These are phyloP conservation scores for Brachyalestes nurse DNA, from an alignment of 2,797 vertebrate genomes.

Conservation along the genomic window DNA sequence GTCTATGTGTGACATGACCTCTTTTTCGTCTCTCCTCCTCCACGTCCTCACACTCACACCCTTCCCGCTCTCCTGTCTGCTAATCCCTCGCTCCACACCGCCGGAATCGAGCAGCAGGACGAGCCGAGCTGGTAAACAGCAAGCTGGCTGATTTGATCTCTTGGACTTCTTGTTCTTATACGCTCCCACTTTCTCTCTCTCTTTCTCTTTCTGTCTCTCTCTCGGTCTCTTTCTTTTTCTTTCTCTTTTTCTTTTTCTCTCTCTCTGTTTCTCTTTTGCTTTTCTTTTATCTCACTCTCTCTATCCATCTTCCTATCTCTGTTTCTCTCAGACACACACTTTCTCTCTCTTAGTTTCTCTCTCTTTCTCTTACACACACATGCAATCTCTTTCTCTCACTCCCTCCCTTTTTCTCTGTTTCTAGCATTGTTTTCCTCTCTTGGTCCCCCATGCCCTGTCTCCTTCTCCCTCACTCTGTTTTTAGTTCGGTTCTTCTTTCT, in stretches of 20 bases:
- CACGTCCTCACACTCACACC: not conserved
- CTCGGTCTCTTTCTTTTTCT: not conserved
- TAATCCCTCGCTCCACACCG: not conserved
- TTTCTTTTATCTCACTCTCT: too few relatives aligned
- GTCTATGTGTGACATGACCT: constrained; percentile 45
- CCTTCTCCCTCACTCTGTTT: not conserved
- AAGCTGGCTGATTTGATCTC: constrained; percentile 41
- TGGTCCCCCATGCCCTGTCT: not conserved
- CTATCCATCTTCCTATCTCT: too few relatives aligned
- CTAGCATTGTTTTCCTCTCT: not conserved
- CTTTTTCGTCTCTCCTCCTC: constrained; percentile 30
- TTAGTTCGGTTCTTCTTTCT: not conserved
- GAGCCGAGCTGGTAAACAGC: constrained; percentile 33
- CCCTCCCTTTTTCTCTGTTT: not conserved
- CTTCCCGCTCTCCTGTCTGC: constrained; percentile 9
- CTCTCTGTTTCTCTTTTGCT: not conserved
- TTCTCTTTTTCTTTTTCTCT: too few relatives aligned
- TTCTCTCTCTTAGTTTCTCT: not conserved
- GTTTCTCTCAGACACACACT: too few relatives aligned
- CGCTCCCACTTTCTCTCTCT: not conserved
- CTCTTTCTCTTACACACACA: not conserved
- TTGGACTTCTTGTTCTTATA: constrained; percentile 17
- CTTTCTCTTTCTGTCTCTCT: not conserved
- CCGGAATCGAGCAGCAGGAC: constrained; percentile 29
- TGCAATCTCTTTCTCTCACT: not conserved